Evolutionary conservation across 1,140 invertebrate genomes (phyloP), one percentile per base, ranked within the genome.

Genomic region (Neotoxoptera formosana): DNA sequence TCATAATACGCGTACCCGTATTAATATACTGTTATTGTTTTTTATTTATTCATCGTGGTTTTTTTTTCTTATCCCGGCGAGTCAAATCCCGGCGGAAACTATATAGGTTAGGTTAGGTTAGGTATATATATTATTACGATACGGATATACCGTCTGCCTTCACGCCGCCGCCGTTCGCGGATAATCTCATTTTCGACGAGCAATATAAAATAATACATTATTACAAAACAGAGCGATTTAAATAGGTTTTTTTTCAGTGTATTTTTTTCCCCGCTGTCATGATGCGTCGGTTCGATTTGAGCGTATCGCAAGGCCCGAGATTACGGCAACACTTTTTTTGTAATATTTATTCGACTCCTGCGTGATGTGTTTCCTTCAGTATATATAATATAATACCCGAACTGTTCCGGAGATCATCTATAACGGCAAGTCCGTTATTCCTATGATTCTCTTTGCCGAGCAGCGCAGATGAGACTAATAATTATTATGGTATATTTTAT

Each of bases 211-310:
- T n/a, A 76, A 76, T 41, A 41, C n/a, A 14, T n/a, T 76, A 76
- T 76, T 76, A 76, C n/a, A 76, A n/a, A 76, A 76, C 60, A 76
- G 14, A 76, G 60, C 60, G 60, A 76, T 76, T 76, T n/a, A 76
- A 76, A 76, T 76, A 76, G n/a, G 60, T 76, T 76, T 76, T 76
- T 76, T 67, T 76, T 20, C 41, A 41, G 8, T 76, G n/a, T n/a
- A 34, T 23, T 53, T 53, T 53, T 53, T 53, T 6, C 4, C n/a
- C 60, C 60, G 60, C 30, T 14, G 60, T 14, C 11, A 30, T n/a
- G n/a, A n/a, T n/a, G n/a, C n/a, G n/a, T n/a, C n/a, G n/a, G 60
- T n/a, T 67, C 60, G 60, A 67, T 67, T 67, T 60, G 25, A 60
- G 30, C 60, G 60, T n/a, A 67, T 67, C 60, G 1, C 30, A 30